phyloP scores from a whole-genome alignment of 2,797 vertebrate species.

The Lepilemur ruficaudatus region DNA sequence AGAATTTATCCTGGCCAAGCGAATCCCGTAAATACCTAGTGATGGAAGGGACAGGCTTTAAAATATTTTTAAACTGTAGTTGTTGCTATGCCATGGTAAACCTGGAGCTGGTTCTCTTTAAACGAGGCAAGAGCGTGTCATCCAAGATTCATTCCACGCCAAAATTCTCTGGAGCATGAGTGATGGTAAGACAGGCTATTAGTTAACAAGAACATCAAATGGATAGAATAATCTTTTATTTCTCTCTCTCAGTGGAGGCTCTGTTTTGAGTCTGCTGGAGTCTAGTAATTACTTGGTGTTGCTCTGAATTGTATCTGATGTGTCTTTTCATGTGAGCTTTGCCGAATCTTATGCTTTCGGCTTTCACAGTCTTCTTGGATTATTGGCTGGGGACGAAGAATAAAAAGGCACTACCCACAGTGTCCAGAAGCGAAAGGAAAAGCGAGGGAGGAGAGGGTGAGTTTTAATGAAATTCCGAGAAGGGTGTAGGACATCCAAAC shows the following conservation, averaged over 20 bases:
- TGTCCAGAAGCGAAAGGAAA: neutral
- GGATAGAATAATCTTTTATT: neutral
- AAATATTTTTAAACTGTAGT: neutral
- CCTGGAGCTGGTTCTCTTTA: neutral
- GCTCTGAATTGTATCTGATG: neutral
- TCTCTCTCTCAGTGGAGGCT: neutral
- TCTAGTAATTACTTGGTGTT: neutral
- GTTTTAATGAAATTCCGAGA: neutral
- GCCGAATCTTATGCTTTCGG: neutral
- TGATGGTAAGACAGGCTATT: neutral
- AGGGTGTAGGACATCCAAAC: neutral
- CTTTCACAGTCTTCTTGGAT: neutral
- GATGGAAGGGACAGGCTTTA: neutral
- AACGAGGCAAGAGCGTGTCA: neutral
- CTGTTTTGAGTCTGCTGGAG: neutral
- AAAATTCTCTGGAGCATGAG: neutral
- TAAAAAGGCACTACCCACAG: neutral
- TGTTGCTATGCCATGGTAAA: neutral
- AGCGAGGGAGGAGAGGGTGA: neutral
- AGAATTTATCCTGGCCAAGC: neutral
- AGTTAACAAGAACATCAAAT: constrained; percentile 34
- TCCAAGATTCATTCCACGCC: neutral
- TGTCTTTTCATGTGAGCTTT: constrained; percentile 30
- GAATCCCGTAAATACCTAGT: no score
- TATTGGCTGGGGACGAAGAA: neutral